Evolutionary conservation across 2,888 invertebrate species (phyloP), one percentile per base, ranked within the genome.

Genomic region (Idaea straminata): DNA sequence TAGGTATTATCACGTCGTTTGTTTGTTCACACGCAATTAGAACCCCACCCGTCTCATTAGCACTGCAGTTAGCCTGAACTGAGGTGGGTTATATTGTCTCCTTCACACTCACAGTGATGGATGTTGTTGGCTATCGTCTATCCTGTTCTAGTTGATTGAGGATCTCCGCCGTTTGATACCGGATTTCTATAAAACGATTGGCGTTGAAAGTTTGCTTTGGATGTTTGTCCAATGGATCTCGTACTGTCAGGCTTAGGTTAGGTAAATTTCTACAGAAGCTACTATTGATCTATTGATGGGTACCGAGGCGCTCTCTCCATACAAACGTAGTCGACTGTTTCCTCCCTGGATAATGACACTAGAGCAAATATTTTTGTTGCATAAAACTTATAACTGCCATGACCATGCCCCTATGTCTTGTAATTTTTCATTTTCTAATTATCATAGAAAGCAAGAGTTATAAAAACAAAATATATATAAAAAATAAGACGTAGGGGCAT

Each of bases 11-110:
- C 86, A 84, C 83, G 72, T 85, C 84, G 83, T 86, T 84, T 87
- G 86, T 87, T 85, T 88, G 86, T 90, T 89, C 88, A 85, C 89
- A 86, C 87, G 87, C 89, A 91, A 91, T 91, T 91, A 91, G 88
- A 86, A 79, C 85, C 86, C 83, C 86, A 82, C 84, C 86, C 81
- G 88, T 83, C 87, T 90, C 89, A 91, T 91, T 91, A 91, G 86
- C 87, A 86, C 86, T 82, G 79, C 79, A 75, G 69, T 74, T 75
- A 76, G 73, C 73, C 78, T 74, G 76, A 74, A 77, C 81, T 77
- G 75, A 76, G 73, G 69, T 69, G 83, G 69, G 65, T 72, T 70
- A 70, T 72, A 35, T 76, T 66, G 75, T 83, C 83, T 75, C 80
- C 57, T 65, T 88, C 78, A 69, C 76, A 76, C 88, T 15, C 76